These are phyloP conservation scores for Drosophila pseudoobscura DNA, from an alignment of 1,140 invertebrate genomes.

Conservation along the genomic window DNA sequence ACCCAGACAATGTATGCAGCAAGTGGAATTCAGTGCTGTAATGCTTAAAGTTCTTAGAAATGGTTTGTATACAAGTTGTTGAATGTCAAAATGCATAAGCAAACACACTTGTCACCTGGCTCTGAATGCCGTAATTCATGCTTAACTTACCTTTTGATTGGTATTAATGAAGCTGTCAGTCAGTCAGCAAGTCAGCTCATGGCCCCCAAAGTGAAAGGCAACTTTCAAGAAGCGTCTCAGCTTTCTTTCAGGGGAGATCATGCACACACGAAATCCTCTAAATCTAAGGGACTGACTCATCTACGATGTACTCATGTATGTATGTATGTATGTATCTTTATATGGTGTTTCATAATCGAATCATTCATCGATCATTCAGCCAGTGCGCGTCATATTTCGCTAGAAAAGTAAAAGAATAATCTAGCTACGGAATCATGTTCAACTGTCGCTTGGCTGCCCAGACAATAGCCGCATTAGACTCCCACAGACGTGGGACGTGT, in stretches of 20 bases:
- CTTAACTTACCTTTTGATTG: conserved; percentile 40
- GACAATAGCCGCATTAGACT: conserved; percentile 72
- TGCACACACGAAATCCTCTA: conserved; percentile 12
- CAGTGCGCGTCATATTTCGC: conserved; percentile 73
- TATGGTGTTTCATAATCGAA: conserved; percentile 49
- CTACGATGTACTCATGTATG: conserved; percentile 24
- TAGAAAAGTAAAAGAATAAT: conserved; percentile 58
- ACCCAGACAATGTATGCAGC: conserved; percentile 6
- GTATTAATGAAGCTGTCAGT: conserved; percentile 80
- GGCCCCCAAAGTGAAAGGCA: conserved; percentile 53
- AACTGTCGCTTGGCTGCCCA: conserved; percentile 67
- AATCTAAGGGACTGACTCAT: conserved; percentile 57
- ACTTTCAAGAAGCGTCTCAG: conserved; percentile 27
- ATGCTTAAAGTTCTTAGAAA: background rate
- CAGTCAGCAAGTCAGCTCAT: conserved; percentile 48
- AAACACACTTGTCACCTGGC: conserved; percentile 79
- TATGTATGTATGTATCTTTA: conserved; percentile 21
- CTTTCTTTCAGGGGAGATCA: conserved; percentile 1
- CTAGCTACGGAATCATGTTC: conserved; percentile 42
- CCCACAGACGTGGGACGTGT: conserved; percentile 14
- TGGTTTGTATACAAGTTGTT: conserved; percentile 46
- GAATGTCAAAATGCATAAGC: conserved; percentile 76
- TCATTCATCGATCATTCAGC: conserved; percentile 73
- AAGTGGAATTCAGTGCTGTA: background rate
- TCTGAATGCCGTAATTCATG: conserved; percentile 45